phyloP scores from a whole-genome alignment of 2,888 invertebrate genomes.

The Himalopsyche tibetana region DNA sequence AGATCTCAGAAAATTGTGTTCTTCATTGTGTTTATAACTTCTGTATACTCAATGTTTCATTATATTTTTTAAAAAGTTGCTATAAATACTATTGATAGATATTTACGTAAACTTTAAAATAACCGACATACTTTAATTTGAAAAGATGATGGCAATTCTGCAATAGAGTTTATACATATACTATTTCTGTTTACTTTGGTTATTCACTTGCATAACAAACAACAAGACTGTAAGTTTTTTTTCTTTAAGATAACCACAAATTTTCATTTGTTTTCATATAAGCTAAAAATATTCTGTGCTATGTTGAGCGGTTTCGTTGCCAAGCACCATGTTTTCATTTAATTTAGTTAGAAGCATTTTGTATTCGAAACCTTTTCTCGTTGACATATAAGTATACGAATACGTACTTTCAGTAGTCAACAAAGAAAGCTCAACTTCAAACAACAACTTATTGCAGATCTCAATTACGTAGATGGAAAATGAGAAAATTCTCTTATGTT shows the following conservation, averaged over 20 bases:
- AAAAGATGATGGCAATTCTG: too few species aligned
- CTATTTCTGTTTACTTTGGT: too few species aligned
- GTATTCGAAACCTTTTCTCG: constrained; percentile 32
- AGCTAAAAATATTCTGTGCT: constrained; percentile 51
- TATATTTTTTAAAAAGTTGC: too few species aligned
- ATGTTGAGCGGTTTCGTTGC: neutral
- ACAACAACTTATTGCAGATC: constrained; percentile 20
- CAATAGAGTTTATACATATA: too few species aligned
- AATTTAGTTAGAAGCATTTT: constrained; percentile 63
- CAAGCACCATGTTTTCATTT: constrained; percentile 55
- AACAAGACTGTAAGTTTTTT: neutral
- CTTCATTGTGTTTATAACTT: too few species aligned
- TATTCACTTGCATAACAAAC: too few species aligned
- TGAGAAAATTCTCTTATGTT: neutral
- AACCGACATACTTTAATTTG: too few species aligned
- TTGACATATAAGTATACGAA: constrained; percentile 18
- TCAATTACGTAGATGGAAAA: constrained; percentile 1
- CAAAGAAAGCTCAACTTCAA: constrained; percentile 1
- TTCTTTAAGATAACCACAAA: constrained; percentile 38
- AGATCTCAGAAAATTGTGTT: too few species aligned
- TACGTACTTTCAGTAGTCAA: neutral
- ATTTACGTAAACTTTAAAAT: too few species aligned
- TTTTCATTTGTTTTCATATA: constrained; percentile 54
- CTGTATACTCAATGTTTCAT: too few species aligned
- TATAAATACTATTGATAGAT: too few species aligned